phyloP scores from a whole-genome alignment of 2,113 vertebrate genomes.

The Lepisosteus osseus region DNA sequence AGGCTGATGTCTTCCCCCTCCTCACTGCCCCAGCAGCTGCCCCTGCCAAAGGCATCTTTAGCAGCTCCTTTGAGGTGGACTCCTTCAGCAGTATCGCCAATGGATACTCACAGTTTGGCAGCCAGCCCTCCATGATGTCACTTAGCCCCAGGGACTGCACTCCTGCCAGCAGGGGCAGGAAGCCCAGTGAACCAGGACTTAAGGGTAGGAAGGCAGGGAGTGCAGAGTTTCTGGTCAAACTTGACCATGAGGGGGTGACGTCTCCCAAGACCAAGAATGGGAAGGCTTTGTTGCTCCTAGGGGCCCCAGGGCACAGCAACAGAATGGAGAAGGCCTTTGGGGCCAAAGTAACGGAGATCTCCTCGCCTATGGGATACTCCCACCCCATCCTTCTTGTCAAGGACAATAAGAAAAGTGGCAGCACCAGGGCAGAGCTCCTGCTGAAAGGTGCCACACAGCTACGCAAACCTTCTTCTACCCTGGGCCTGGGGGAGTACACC shows the following conservation, averaged over 20 bases:
- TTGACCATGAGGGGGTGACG: constrained; percentile 94
- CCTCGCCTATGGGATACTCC: constrained; percentile 69
- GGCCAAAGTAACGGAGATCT: constrained; percentile 58
- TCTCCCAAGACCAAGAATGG: constrained; percentile 94
- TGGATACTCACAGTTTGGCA: constrained; percentile 80
- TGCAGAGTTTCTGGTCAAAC: constrained; percentile 84
- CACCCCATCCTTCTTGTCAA: constrained; percentile 78
- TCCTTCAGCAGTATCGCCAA: constrained; percentile 94
- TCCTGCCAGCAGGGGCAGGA: constrained; percentile 72
- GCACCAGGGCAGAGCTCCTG: constrained; percentile 70
- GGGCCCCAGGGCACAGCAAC: constrained; percentile 34
- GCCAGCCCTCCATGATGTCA: constrained; percentile 64
- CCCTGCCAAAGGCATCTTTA: constrained; percentile 76
- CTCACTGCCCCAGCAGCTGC: constrained; percentile 54
- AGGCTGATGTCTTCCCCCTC: constrained; percentile 64
- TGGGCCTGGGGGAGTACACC: constrained; percentile 54
- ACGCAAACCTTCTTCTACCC: constrained; percentile 68
- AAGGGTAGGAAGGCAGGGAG: constrained; percentile 66
- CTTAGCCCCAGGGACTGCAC: constrained; percentile 59
- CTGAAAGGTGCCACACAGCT: constrained; percentile 74
- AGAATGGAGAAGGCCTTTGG: constrained; percentile 68
- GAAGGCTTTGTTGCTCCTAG: constrained; percentile 77
- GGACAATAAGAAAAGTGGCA: constrained; percentile 81
- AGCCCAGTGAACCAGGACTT: constrained; percentile 58
- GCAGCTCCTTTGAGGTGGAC: constrained; percentile 87